These are phyloP conservation scores for Cantharis rufa DNA, from an alignment of 2,888 invertebrate species.

Conservation along the genomic window DNA sequence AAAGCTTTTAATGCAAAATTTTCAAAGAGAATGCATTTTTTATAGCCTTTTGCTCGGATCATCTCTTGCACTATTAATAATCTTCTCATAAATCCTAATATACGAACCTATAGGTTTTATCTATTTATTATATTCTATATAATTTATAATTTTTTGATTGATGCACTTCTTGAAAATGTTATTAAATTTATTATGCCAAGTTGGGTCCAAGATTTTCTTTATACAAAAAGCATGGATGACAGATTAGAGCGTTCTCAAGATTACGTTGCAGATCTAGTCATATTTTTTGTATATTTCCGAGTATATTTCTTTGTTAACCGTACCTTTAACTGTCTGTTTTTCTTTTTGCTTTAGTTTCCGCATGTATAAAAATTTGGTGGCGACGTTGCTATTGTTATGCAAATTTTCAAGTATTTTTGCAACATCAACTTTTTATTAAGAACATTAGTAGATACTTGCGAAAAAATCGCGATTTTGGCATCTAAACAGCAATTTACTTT, in stretches of 20 bases:
- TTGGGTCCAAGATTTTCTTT: background rate
- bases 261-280: background rate
- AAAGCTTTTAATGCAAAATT: conserved; percentile 1
- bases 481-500: conserved; percentile 10
- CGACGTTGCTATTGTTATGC: background rate
- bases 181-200: background rate
- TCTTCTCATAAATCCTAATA: background rate
- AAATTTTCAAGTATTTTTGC: background rate
- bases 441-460: background rate
- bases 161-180: background rate
- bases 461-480: background rate
- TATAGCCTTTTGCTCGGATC: background rate
- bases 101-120: background rate
- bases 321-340: background rate
- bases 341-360: background rate
- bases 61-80: background rate
- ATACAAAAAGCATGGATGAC: background rate
- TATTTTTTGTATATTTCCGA: background rate
- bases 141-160: background rate
- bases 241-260: background rate
- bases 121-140: background rate
- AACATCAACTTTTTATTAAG: background rate
- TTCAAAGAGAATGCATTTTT: background rate
- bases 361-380: background rate
- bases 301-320: background rate